Percentiles rank a stretch among this genome's conserved stretches.
These are phyloP conservation scores for Cepaea hortensis DNA, from an alignment of 2,888 invertebrate genomes.

Conservation along the genomic window DNA sequence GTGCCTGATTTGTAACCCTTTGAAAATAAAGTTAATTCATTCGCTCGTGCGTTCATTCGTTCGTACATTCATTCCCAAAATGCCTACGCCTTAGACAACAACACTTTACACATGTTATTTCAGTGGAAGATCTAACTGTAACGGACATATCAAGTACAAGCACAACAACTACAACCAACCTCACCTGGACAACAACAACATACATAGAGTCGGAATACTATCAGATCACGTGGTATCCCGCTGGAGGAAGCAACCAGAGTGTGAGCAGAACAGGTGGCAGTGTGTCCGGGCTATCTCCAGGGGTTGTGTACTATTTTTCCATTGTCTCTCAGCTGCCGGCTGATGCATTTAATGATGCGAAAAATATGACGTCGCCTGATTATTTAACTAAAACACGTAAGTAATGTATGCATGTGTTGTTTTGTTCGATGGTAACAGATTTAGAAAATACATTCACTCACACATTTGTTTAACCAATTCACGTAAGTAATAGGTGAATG, in stretches of 20 bases:
- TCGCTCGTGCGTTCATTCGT: too few relatives aligned
- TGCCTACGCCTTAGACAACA: neutral
- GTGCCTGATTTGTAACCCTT: too few relatives aligned
- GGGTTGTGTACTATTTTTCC: neutral
- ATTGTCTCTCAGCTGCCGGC: neutral
- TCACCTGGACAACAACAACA: neutral
- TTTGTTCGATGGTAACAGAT: too few relatives aligned
- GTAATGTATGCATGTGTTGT: neutral
- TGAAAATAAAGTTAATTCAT: too few relatives aligned
- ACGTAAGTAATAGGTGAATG: too few relatives aligned
- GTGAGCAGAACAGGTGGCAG: neutral
- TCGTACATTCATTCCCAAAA: too few relatives aligned
- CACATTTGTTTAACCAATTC: too few relatives aligned
- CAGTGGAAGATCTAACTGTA: conserved; percentile 11
- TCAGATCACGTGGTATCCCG: neutral
- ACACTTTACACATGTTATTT: neutral
- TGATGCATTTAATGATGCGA: neutral
- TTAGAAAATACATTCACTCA: too few relatives aligned
- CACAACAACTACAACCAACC: neutral
- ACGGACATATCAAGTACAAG: neutral
- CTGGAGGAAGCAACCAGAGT: neutral
- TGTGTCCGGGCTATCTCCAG: neutral
- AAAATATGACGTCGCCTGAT: neutral
- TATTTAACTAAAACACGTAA: neutral
- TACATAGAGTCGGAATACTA: neutral